Base-by-base conservation (phyloP, 2,888 invertebrate species). In the Aspidiotus destructor region DNA sequence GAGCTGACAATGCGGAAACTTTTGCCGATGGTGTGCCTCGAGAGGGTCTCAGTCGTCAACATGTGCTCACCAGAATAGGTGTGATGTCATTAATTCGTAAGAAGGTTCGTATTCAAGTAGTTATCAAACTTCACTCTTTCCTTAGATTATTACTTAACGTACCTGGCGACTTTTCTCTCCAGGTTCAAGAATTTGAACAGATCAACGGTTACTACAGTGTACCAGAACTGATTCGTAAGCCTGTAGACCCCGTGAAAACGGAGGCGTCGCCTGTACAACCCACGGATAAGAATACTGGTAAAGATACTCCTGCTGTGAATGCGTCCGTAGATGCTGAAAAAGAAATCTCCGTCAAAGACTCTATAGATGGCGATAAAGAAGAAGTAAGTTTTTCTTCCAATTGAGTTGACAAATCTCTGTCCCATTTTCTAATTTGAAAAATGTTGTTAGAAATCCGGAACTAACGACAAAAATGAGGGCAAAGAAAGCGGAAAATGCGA, bases 21-120 rank as follows among this genome's bases (percentile, higher is more conserved):
- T 99, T 98, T 78, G 96, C 96, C 5, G 98, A 99, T 77, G 98
- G 98, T 57, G 98, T 99, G 0, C 99, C 99, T 0, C 82, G 99
- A 60, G 99, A 99, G 79, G 97, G 97, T 1, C 81, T 99, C 11
- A 96, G 95, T 67, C 82, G 98, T 8, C 98, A 99, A 76, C 98
- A 99, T 78, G 97, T 99, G 41, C 82, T 99, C 41, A 97, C 97
- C 0, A 83, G 99, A 73, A 98, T 99, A 72, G 99, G 99, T 13
- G 95, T 99, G 1, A 98, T 99, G 98, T 96, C 97, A 15, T 81
- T 99, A 28, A 98, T 99, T 68, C 84, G 98, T 70, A 99, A 99
- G 80, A 99, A 99, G 81, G 85, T 84, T 74, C 67, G 57, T 28
- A 28, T 28, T 28, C 28, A 28, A 28, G 28, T 28, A 28, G 28